These are phyloP conservation scores for Phoeniculus purpureus DNA, from an alignment of 2,797 vertebrate genomes.

Conservation along the genomic window DNA sequence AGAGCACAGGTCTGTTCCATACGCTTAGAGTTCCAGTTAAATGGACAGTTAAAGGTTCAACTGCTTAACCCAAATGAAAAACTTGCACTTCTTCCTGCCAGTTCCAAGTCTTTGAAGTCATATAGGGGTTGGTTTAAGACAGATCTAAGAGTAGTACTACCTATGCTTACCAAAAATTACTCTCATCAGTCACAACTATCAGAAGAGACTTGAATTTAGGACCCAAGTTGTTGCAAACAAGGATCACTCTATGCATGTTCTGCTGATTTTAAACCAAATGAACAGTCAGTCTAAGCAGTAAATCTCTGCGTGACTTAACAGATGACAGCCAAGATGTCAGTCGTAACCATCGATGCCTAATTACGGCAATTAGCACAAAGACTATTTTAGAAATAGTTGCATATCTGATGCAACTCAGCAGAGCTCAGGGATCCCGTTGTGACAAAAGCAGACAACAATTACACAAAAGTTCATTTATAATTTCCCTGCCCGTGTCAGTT, in stretches of 20 bases:
- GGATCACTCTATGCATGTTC: background rate
- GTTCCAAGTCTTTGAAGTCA: background rate
- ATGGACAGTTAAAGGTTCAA: background rate
- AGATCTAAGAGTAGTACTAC: background rate
- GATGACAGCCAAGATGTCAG: background rate
- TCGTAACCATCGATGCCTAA: background rate
- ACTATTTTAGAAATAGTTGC: background rate
- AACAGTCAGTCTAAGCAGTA: background rate
- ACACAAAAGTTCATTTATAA: background rate
- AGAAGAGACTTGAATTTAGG: rapidly evolving
- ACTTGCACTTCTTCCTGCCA: rapidly evolving
- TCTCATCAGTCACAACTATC: background rate
- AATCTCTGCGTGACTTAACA: background rate
- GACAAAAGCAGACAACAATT: background rate
- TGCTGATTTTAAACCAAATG: background rate
- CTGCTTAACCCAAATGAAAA: background rate
- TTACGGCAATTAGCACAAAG: background rate
- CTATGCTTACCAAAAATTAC: background rate
- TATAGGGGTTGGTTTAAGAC: background rate
- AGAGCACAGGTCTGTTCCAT: background rate
- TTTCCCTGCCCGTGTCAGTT: background rate
- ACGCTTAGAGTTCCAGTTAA: background rate
- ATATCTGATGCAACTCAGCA: background rate
- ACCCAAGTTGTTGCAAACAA: rapidly evolving
- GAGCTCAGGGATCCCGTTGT: background rate